A percentile compares a stretch with the other conserved stretches of the same genome.
These are phyloP conservation scores for Cryptophagus acutangulus DNA, from an alignment of 2,888 invertebrate species.

Conservation along the genomic window DNA sequence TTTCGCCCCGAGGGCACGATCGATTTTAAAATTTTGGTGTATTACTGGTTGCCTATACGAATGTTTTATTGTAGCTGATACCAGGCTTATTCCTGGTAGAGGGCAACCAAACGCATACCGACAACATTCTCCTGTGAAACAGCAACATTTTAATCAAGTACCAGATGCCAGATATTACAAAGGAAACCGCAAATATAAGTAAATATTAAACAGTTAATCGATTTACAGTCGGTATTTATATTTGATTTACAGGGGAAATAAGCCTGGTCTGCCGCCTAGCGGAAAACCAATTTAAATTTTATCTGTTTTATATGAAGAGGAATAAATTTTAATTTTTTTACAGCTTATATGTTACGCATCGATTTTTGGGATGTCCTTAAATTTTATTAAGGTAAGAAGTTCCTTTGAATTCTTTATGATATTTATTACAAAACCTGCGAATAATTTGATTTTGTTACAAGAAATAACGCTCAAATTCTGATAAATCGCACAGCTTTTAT, in stretches of 20 bases:
- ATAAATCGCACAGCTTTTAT: too few relatives aligned
- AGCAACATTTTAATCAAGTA: constrained; percentile 24
- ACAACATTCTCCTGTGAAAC: constrained; percentile 29
- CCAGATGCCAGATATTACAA: constrained; percentile 31
- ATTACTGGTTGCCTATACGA: too few relatives aligned
- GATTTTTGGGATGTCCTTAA: constrained; percentile 27
- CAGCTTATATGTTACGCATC: constrained; percentile 24
- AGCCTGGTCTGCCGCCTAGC: constrained; percentile 39
- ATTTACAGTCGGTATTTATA: constrained; percentile 2
- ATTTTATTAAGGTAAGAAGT: constrained; percentile 28
- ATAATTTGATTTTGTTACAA: constrained; percentile 12
- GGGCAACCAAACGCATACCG: constrained; percentile 38
- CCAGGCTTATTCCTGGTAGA: constrained; percentile 38
- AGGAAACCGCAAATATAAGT: constrained; percentile 39
- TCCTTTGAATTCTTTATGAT: constrained; percentile 24
- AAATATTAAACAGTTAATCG: constrained; percentile 17
- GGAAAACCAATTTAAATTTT: constrained; percentile 29
- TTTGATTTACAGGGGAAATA: constrained; percentile 33
- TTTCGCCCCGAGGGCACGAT: too few relatives aligned
- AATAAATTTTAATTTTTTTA: constrained; percentile 9
- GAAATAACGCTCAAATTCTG: too few relatives aligned
- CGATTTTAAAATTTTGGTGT: too few relatives aligned
- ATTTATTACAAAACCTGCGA: constrained; percentile 6
- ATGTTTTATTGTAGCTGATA: constrained; percentile 33
- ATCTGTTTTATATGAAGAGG: constrained; percentile 10